Evolutionary conservation across 2,888 invertebrate species (phyloP).

Genomic region (Parelbella ahira): DNA sequence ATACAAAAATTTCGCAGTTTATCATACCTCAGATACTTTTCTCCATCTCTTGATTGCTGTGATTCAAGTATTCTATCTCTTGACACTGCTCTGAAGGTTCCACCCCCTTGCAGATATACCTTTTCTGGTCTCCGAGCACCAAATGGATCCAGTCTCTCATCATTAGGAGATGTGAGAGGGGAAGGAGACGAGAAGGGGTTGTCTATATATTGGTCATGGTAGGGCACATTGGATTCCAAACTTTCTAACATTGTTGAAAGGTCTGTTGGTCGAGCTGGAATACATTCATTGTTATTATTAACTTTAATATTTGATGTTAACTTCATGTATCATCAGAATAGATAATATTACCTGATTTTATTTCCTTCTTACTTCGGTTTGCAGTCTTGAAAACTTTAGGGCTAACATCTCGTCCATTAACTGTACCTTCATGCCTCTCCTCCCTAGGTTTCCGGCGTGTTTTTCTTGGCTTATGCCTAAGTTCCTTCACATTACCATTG

Average conservation of each 20-base stretch:
- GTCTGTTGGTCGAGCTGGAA: constrained; percentile 69
- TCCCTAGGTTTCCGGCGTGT: constrained; percentile 66
- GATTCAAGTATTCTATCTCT: constrained; percentile 69
- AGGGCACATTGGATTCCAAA: constrained; percentile 62
- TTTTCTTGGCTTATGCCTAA: constrained; percentile 65
- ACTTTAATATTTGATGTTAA: no score
- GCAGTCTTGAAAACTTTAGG: constrained; percentile 71
- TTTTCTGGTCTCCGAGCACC: constrained; percentile 62
- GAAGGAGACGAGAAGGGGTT: constrained; percentile 78
- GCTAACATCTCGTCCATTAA: constrained; percentile 66
- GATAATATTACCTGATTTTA: constrained; percentile 61
- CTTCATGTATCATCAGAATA: no score
- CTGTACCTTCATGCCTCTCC: constrained; percentile 57
- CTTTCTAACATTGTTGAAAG: constrained; percentile 67
- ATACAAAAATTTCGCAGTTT: no score
- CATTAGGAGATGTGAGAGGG: constrained; percentile 72
- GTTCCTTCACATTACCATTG: constrained; percentile 59
- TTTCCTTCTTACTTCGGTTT: constrained; percentile 49
- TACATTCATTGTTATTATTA: not conserved
- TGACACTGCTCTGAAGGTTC: constrained; percentile 68
- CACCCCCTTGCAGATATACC: constrained; percentile 73
- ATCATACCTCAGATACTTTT: constrained; percentile 71
- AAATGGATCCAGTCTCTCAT: constrained; percentile 63
- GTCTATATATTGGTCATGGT: constrained; percentile 72
- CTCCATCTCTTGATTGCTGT: constrained; percentile 63